Evolutionary conservation across 2,888 invertebrate species (phyloP), one percentile per base, ranked within the genome.

Genomic region (Glaucopsyche alexis): DNA sequence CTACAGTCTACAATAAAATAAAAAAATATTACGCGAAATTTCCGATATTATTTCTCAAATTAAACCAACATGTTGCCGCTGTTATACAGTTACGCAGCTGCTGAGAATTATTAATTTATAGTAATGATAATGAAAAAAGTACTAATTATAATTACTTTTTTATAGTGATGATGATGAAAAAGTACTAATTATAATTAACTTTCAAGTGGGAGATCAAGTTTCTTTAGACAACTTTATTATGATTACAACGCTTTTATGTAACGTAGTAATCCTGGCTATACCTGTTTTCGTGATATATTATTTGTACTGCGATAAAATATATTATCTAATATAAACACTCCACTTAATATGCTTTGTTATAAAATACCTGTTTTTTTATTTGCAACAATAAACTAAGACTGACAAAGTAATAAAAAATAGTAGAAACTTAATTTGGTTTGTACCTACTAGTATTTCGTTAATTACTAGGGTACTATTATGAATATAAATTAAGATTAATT

Each of bases 361-460:
- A 55, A 19, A 55, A 55, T 55, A 55, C 55, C 16, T 52, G 55
- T 55, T 55, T 55, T 55, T 55, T 55, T 55, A 19, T 55, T 55
- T 55, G 55, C 55, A 55, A 55, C 55, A 19, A 9, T 9, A 9
- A 19, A 16, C 52, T 14, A 52, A 19, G 55, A 19, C 16, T 52
- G 16, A 16, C 16, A 50, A 50, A n/a, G 7, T n/a, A n/a, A 52
- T 52, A 0, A n/a, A 7, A 52, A 2, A 52, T 29, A 52, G n/a
- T n/a, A 14, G 7, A 2, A n/a, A 7, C 29, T 3, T 29, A 29
- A 29, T 29, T 1, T 4, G 29, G n/a, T n/a, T 29, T 29, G 29
- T 29, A 29, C 3, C 29, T 29, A 29, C 3, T 29, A 29, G 29
- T 29, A 1, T 3, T 29, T 29, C 29, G 29, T 29, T 29, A 4